A percentile compares a stretch with the other conserved stretches of the same genome.
Evolutionary conservation across 2,888 invertebrate genomes (phyloP).

Genomic region (Spatulosminthurus flaviceps): DNA sequence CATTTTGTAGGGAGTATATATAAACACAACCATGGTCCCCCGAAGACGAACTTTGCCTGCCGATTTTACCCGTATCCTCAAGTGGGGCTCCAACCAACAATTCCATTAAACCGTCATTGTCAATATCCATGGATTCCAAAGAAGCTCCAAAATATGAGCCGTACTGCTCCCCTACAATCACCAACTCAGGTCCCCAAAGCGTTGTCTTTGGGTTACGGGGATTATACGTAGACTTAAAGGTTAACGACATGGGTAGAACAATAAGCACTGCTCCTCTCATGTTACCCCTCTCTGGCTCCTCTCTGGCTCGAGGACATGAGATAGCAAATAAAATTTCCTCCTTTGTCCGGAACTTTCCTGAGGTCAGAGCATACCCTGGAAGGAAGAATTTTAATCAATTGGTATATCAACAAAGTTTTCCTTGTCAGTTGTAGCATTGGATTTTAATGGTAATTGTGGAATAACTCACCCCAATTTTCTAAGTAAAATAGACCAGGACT

Average conservation of each 20-base stretch:
- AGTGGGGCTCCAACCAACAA: conserved; percentile 74
- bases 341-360: conserved; percentile 51
- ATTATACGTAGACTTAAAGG: neutral
- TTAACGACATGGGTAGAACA: neutral
- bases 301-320: conserved; percentile 69
- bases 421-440: neutral
- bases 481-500: too few species aligned
- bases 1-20: conserved; percentile 5
- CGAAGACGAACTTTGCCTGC: neutral
- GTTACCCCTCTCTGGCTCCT: too few species aligned
- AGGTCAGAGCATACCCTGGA: conserved; percentile 63
- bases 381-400: neutral
- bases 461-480: too few species aligned
- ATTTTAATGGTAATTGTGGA: neutral
- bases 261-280: neutral
- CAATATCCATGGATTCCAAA: conserved; percentile 72
- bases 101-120: conserved; percentile 73
- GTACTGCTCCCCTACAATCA: conserved; percentile 42
- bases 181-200: neutral
- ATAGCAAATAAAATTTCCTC: conserved; percentile 65
- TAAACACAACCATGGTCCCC: conserved; percentile 47
- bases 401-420: neutral
- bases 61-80: conserved; percentile 55
- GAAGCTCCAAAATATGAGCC: conserved; percentile 72
- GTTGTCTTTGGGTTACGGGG: too few species aligned